Evolutionary conservation across 2,113 vertebrate species (phyloP), one percentile per base, ranked within the genome.

Genomic region (Suricata suricatta): DNA sequence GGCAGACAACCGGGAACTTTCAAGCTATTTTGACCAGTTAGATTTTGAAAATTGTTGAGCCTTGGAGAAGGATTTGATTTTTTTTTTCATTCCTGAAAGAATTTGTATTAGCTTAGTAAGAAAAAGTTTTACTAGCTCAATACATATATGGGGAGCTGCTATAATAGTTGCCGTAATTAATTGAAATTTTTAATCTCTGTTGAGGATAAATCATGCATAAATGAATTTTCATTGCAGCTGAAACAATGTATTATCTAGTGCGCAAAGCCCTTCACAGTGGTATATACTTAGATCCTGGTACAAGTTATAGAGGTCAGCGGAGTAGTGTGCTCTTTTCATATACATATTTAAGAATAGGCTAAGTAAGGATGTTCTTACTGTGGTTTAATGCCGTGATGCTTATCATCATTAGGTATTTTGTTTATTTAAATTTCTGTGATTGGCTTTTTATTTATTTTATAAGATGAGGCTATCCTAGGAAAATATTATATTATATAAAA

Each of bases 381-480:
- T 64, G 15, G 0, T 74, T 88, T 92, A 14, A 84, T 90, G 27
- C 11, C 31, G 0, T 89, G 3, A 33, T 80, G 47, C 31, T 19
- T 92, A 11, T 88, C 68, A 44, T 13, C 17, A 90, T 76, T 93
- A 74, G 89, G 60, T 77, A 94, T 90, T 79, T 88, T 95, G 71
- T 17, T 69, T 76, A 10, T 77, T 93, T 79, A 72, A 17, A 72
- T 50, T 91, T 89, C 87, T 93, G 19, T 81, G 52, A 60, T 69
- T 64, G 12, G 76, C 14, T 60, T 47, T 81, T 77, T 79, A 54
- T 90, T 71, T 89, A 63, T 84, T 96, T 95, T 83, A 72, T 47
- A 50, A 90, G 68, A 79, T 68, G 72, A 95, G 16, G 5, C 57
- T 71, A 64, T 41, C 80, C 38, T 16, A 83, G 41, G 47, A 88